Evolutionary conservation across 2,888 invertebrate genomes (phyloP), one percentile per base, ranked within the genome.

Genomic region (Lasioglossum villosulum): DNA sequence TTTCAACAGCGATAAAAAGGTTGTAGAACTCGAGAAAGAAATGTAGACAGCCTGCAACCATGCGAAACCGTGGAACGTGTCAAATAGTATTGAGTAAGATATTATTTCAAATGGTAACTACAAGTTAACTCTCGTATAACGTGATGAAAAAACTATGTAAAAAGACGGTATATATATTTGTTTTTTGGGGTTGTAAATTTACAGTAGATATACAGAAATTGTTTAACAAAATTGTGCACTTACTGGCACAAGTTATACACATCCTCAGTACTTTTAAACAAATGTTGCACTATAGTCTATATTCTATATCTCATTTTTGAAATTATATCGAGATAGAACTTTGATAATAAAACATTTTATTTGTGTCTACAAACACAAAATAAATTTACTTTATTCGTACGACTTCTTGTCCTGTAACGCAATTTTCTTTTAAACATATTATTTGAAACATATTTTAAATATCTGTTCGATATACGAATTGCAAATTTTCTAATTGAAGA

Each of bases 1-100:
- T 78, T 74, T 74, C 74, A 75, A 78, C 30, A 30, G 19, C 68
- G 75, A 81, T 71, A 39, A 72, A 39, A 34, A 37, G 66, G 63
- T 71, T 42, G 83, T 75, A 59, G 77, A 68, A 37, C 68, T 37
- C 37, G 68, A 37, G 19, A 68, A 37, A 19, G 37, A 68, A 37
- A 23, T 23, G 37, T 23, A 10, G 34, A 16, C 14, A 63, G 63
- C 4, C 30, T 27, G 63, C 30, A 63, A 30, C 16, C 30, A 30
- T 16, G 16, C 30, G 23, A 68, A 68, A 37, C 68, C 3, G 23
- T 23, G 37, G 37, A 23, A 68, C 63, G 16, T 63, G 30, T 63
- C 63, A 6, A 63, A 30, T 6, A 30, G 63, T 16, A 30, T 30
- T 8, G 8, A 30, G 19, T 30, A 8, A 30, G 14, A 30, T 30